Evolutionary conservation across 2,113 vertebrate genomes (phyloP).

Genomic region (Zosterops japonicus): DNA sequence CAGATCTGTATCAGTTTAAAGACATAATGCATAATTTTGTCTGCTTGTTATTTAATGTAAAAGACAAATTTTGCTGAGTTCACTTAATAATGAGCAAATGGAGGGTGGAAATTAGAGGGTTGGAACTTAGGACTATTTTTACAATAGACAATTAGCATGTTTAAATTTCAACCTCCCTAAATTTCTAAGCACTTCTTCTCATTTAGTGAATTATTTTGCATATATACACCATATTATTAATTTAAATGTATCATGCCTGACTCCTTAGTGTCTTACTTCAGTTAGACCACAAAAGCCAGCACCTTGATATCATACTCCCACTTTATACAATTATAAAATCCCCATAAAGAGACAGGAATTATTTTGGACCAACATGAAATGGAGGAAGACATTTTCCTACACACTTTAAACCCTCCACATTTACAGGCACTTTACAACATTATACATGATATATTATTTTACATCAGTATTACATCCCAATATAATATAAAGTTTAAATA

Average conservation of each 20-base stretch:
- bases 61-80: constrained; percentile 33
- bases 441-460: not conserved
- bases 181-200: not conserved
- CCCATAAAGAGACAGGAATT: not conserved
- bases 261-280: not conserved
- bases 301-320: not conserved
- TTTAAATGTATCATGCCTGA: not conserved
- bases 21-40: not conserved
- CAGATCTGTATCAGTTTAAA: constrained; percentile 42
- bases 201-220: constrained; percentile 16
- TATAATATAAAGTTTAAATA: not conserved
- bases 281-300: not conserved
- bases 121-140: not conserved
- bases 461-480: not conserved
- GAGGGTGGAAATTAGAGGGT: constrained; percentile 9
- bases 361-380: not conserved
- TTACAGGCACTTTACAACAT: not conserved
- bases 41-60: constrained; percentile 22
- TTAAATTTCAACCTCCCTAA: not conserved
- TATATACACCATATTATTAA: not conserved
- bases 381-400: not conserved
- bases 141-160: not conserved
- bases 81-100: not conserved
- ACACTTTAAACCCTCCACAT: not conserved
- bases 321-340: not conserved